Percentiles rank a stretch among this genome's conserved stretches.
These are phyloP conservation scores for Falco naumanni DNA, from an alignment of 2,797 vertebrate species.

Conservation along the genomic window DNA sequence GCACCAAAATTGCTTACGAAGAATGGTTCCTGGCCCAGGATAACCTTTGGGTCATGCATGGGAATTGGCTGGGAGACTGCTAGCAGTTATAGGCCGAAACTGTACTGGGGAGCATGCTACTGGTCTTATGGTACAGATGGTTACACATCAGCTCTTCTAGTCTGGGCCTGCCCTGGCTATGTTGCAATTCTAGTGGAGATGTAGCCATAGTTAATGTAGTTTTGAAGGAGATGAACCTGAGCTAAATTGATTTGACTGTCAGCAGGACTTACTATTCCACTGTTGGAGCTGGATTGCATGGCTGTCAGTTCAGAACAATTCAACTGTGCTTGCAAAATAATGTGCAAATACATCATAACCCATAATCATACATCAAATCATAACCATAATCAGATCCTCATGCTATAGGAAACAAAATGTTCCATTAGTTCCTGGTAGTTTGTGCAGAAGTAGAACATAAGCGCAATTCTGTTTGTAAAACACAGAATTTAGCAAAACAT, in stretches of 20 bases:
- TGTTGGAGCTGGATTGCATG: background rate
- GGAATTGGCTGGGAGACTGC: background rate
- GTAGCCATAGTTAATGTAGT: background rate
- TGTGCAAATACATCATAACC: background rate
- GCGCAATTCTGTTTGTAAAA: background rate
- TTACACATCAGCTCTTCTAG: background rate
- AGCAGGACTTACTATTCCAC: background rate
- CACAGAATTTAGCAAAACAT: background rate
- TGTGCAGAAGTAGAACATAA: background rate
- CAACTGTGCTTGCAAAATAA: background rate
- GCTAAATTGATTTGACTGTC: background rate
- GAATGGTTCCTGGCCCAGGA: background rate
- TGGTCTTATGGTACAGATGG: background rate
- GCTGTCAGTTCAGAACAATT: background rate
- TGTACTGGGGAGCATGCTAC: background rate
- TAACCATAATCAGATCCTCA: constrained; percentile 31
- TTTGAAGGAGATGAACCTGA: background rate
- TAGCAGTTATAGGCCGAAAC: background rate
- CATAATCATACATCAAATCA: background rate
- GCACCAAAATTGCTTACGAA: background rate
- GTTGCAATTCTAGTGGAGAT: background rate
- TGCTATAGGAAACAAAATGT: background rate
- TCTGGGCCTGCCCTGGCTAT: background rate
- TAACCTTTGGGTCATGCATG: background rate
- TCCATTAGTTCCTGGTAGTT: background rate